phyloP scores from a whole-genome alignment of 2,113 vertebrate species.

The Alligator sinensis region DNA sequence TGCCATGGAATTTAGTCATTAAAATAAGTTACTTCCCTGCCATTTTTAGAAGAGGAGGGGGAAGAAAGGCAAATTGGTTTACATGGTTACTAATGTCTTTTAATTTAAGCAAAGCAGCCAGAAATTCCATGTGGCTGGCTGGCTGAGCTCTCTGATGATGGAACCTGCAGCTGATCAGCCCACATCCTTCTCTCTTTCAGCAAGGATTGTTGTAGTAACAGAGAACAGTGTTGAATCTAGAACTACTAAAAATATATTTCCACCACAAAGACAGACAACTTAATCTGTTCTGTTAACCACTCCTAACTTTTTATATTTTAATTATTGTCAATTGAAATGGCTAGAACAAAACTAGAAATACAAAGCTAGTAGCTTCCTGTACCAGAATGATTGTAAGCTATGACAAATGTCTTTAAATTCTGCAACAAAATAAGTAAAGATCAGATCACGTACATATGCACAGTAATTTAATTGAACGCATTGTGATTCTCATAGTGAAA shows the following conservation, averaged over 20 bases:
- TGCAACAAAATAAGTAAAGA: not conserved
- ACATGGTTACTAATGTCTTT: not conserved
- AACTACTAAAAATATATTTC: constrained; percentile 20
- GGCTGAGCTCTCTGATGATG: not conserved
- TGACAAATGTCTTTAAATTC: not conserved
- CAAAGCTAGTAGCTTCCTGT: not conserved
- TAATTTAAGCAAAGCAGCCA: not conserved
- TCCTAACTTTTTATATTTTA: not conserved
- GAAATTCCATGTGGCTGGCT: not conserved
- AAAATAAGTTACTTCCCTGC: not conserved
- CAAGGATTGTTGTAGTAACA: not conserved
- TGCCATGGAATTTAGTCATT: not conserved
- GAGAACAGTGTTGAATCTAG: constrained; percentile 11
- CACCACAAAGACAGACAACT: not conserved
- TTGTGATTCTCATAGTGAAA: not conserved
- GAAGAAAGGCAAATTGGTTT: not conserved
- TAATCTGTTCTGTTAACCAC: not conserved
- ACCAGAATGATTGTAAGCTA: not conserved
- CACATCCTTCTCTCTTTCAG: not conserved
- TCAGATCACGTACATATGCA: not conserved
- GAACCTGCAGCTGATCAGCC: not conserved
- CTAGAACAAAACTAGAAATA: not conserved
- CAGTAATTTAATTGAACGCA: not conserved
- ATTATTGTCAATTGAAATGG: not conserved
- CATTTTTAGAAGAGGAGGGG: not conserved